These are phyloP conservation scores for Myotis lucifugus DNA, from an alignment of 2,113 vertebrate species.

Conservation along the genomic window DNA sequence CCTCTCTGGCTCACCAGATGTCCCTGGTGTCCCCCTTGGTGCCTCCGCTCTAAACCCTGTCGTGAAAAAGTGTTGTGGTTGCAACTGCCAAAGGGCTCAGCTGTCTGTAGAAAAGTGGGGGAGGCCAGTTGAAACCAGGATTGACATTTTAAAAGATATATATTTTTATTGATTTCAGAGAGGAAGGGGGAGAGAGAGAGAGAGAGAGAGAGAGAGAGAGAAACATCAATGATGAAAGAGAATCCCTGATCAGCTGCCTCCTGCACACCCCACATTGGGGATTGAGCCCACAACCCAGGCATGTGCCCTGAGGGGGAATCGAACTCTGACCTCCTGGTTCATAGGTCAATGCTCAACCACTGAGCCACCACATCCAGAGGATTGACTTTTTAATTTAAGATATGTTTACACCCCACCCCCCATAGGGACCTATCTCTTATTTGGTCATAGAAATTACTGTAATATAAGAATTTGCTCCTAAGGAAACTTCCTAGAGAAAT, in stretches of 20 bases:
- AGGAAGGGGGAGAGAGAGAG: too few species aligned
- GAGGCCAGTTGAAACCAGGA: background rate
- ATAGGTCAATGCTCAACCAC: too few species aligned
- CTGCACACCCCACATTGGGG: too few species aligned
- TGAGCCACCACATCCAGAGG: background rate
- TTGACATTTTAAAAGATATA: background rate
- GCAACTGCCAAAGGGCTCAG: background rate
- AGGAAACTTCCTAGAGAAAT: slow-evolving; percentile 67
- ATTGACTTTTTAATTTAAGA: background rate
- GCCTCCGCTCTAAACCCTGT: background rate
- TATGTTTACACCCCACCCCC: background rate
- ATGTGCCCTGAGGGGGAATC: too few species aligned
- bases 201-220: too few species aligned
- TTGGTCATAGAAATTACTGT: background rate
- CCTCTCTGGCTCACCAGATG: background rate
- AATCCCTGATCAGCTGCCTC: too few species aligned
- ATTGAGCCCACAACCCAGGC: too few species aligned
- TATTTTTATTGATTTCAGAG: too few species aligned
- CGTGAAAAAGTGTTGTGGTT: background rate
- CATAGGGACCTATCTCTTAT: background rate
- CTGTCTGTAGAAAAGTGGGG: background rate
- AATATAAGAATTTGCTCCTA: background rate
- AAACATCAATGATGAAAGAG: too few species aligned
- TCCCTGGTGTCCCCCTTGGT: background rate
- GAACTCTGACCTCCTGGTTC: too few species aligned